A percentile compares a stretch with the other conserved stretches of the same genome.
These are phyloP conservation scores for Sebastes schlegelii DNA, from an alignment of 2,113 vertebrate genomes.

Conservation along the genomic window DNA sequence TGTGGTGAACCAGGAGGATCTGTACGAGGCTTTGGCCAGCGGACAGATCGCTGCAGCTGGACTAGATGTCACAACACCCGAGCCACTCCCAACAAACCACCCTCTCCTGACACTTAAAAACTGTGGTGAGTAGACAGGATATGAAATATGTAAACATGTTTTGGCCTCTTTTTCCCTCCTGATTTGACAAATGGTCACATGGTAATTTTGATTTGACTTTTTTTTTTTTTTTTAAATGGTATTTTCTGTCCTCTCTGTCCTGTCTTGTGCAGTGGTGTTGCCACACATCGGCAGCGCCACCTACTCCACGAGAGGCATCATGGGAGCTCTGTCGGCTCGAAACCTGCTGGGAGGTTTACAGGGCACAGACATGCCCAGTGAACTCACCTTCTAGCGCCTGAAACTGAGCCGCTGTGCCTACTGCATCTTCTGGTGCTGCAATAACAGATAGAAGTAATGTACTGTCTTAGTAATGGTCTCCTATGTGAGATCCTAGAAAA, in stretches of 20 bases:
- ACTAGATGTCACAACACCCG: conserved; percentile 79
- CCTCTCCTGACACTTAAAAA: conserved; percentile 84
- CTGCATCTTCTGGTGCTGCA: neutral
- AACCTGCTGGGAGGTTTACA: conserved; percentile 83
- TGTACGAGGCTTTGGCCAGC: conserved; percentile 76
- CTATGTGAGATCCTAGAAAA: neutral
- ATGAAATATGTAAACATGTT: neutral
- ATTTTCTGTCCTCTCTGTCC: conserved; percentile 7
- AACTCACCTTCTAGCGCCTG: conserved; percentile 73
- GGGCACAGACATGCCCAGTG: conserved; percentile 81
- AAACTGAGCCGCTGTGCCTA: neutral
- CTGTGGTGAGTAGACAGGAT: conserved; percentile 69
- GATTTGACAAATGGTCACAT: neutral
- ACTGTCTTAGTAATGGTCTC: neutral
- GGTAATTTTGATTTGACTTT: neutral
- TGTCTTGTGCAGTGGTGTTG: conserved; percentile 77
- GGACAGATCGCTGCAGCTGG: conserved; percentile 81
- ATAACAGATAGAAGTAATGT: neutral
- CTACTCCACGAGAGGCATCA: conserved; percentile 83
- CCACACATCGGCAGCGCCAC: conserved; percentile 84
- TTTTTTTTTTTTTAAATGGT: neutral
- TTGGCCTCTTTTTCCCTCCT: neutral
- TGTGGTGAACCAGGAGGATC: conserved; percentile 83
- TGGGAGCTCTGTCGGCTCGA: conserved; percentile 81
- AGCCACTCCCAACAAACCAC: conserved; percentile 81